A percentile compares a stretch with the other conserved stretches of the same genome.
phyloP scores from a whole-genome alignment of 2,797 vertebrate genomes.

The Parauchenoglanis ngamensis region DNA sequence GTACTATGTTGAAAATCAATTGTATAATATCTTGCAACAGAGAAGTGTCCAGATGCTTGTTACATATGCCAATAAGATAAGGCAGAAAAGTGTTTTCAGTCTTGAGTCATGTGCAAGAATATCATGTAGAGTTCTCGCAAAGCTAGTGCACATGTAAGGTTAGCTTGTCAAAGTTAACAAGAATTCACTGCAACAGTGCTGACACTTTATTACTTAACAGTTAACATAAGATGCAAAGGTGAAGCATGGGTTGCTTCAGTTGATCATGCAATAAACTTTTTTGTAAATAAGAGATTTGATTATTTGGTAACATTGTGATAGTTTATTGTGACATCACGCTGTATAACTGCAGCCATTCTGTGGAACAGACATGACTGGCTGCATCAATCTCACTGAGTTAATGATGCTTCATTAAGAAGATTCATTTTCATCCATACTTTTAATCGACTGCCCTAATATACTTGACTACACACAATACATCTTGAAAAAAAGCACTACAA shows the following conservation, averaged over 20 bases:
- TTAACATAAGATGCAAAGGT: not conserved
- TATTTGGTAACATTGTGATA: not conserved
- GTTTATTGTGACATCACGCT: not conserved
- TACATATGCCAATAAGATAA: not conserved
- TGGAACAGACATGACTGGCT: not conserved
- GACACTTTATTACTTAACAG: not conserved
- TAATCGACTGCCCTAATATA: not conserved
- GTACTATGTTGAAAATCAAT: not conserved
- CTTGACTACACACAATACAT: not conserved
- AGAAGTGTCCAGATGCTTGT: not conserved
- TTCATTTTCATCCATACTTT: not conserved
- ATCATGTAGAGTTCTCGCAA: not conserved
- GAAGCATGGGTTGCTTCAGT: not conserved
- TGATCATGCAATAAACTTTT: not conserved
- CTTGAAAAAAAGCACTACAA: not conserved
- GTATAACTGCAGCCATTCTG: not conserved
- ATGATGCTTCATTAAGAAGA: not conserved
- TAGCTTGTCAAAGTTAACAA: not conserved
- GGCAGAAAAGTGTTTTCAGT: not conserved
- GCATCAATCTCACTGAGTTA: not conserved
- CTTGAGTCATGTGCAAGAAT: not conserved
- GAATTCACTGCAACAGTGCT: not conserved
- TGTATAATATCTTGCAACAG: not conserved
- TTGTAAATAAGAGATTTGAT: not conserved
- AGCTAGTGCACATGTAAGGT: not conserved